These are phyloP conservation scores for Emydura subglobosa DNA, from an alignment of 2,113 vertebrate species.

Conservation along the genomic window DNA sequence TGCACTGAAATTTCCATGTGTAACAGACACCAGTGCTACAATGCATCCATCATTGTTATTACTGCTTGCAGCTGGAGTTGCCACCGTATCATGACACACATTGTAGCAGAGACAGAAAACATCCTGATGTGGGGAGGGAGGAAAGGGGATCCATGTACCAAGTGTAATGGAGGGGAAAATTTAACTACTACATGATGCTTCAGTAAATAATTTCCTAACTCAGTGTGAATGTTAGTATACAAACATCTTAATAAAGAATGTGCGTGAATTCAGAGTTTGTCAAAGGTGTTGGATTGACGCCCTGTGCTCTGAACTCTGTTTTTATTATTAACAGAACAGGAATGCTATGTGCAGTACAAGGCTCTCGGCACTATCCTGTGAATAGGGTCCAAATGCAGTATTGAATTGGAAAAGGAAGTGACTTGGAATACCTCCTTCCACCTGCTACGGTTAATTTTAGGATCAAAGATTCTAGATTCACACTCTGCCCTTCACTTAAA, in stretches of 20 bases:
- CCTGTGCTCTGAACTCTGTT: neutral
- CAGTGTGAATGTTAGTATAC: neutral
- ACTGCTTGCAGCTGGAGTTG: constrained; percentile 21
- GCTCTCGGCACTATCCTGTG: neutral
- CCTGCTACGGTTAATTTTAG: neutral
- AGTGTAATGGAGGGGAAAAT: neutral
- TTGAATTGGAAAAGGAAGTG: neutral
- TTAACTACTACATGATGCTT: neutral
- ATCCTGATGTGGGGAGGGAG: neutral
- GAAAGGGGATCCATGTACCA: neutral
- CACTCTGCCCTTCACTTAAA: neutral
- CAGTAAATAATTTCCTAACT: neutral
- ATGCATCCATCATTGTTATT: constrained; percentile 23
- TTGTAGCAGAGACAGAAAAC: neutral
- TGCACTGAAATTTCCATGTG: neutral
- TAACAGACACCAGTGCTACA: neutral
- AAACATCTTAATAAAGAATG: neutral
- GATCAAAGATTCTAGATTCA: neutral
- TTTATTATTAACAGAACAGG: neutral
- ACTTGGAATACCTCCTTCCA: accelerated
- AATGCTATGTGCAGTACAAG: accelerated
- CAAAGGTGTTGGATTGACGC: neutral
- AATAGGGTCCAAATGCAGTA: neutral
- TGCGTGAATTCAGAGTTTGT: neutral
- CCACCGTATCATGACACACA: neutral